phyloP scores from a whole-genome alignment of 2,797 vertebrate genomes.

The Muraenolepis orangiensis region DNA sequence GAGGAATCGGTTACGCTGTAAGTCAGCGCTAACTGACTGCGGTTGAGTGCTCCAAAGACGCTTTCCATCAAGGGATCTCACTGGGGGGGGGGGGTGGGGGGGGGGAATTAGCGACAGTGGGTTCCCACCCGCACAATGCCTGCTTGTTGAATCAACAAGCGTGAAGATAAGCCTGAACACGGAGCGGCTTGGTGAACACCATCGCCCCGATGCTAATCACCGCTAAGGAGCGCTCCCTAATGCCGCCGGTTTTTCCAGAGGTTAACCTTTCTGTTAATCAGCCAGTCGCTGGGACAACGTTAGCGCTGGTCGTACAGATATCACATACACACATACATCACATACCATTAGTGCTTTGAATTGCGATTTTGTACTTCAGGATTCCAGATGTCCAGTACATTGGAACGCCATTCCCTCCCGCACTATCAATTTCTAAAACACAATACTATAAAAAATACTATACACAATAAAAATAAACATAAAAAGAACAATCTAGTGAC shows the following conservation, averaged over 20 bases:
- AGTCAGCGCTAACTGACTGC: conserved; percentile 62
- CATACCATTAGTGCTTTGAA: neutral
- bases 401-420: too few species aligned
- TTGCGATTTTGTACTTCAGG: neutral
- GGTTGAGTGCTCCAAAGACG: conserved; percentile 51
- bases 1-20: conserved; percentile 61
- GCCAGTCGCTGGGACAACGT: neutral
- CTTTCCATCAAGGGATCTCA: conserved; percentile 41
- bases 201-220: neutral
- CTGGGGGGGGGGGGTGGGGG: conserved; percentile 11
- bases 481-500: too few species aligned
- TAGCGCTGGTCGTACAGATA: neutral
- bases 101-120: conserved; percentile 42
- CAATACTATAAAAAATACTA: too few species aligned
- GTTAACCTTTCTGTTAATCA: conserved; percentile 1
- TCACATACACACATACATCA: neutral
- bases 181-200: neutral
- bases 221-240: neutral
- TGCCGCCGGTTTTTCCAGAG: neutral
- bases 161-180: neutral
- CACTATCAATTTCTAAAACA: too few species aligned
- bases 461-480: too few species aligned
- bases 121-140: conserved; percentile 30
- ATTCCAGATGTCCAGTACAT: too few species aligned
- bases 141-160: conserved; percentile 24